These are phyloP conservation scores for Operophtera brumata DNA, from an alignment of 2,888 invertebrate species.

Conservation along the genomic window DNA sequence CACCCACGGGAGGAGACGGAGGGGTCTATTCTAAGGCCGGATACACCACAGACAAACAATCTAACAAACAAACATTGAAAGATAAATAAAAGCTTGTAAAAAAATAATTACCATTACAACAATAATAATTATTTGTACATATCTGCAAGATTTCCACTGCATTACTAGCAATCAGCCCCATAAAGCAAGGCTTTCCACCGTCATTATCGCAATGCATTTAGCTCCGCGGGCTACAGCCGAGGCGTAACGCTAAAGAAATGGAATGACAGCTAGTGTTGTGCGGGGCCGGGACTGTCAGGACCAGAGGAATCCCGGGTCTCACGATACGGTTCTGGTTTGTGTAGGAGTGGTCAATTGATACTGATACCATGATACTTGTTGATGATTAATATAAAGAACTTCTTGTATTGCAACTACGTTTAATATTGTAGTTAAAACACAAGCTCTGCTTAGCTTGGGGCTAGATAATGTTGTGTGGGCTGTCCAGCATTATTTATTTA, in stretches of 20 bases:
- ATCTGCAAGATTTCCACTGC: neutral
- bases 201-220: constrained; percentile 40
- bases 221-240: constrained; percentile 25
- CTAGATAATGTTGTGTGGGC: too few relatives aligned
- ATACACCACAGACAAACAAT: too few relatives aligned
- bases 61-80: too few relatives aligned
- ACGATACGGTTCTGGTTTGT: neutral
- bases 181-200: neutral
- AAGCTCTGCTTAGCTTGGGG: too few relatives aligned
- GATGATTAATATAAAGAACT: neutral
- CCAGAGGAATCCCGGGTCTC: neutral
- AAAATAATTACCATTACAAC: too few relatives aligned
- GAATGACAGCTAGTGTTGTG: constrained; percentile 15
- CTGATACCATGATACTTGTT: neutral
- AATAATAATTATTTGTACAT: too few relatives aligned
- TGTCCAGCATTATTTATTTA: too few relatives aligned
- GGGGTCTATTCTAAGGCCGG: too few relatives aligned
- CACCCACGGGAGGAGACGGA: too few relatives aligned
- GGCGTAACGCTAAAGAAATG: constrained; percentile 1
- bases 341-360: neutral
- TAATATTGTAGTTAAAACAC: too few relatives aligned
- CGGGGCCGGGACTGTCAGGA: neutral
- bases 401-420: too few relatives aligned
- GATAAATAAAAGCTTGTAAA: too few relatives aligned
- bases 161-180: constrained; percentile 1